Conservation (phyloP, 2,113 vertebrate species). For the Pristiophorus japonicus region DNA sequence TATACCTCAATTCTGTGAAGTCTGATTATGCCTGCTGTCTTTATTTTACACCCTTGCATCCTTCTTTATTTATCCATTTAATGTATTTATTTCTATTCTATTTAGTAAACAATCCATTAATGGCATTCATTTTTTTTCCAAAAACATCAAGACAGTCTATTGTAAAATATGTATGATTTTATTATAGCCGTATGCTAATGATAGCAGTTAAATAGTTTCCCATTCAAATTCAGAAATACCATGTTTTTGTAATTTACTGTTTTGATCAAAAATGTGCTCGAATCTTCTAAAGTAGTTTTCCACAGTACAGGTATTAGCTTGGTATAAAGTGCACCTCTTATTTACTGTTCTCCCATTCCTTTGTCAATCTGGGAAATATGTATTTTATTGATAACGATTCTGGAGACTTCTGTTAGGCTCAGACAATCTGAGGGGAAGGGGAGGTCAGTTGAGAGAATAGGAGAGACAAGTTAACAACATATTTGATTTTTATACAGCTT, state of each 20-base stretch:
- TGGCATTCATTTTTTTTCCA: not conserved
- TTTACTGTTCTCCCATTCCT: not conserved
- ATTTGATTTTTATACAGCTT: slow-evolving; percentile 55
- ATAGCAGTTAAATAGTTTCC: not conserved
- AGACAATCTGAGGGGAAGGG: not conserved
- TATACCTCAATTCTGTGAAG: not conserved
- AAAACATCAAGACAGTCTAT: not conserved
- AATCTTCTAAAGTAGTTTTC: not conserved
- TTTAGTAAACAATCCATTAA: not conserved
- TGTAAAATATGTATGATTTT: not conserved
- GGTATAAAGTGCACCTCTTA: not conserved
- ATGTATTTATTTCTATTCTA: not conserved
- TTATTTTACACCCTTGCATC: not conserved
- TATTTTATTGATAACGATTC: not conserved
- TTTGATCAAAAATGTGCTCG: not conserved
- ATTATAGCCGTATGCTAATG: not conserved
- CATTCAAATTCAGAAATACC: not conserved
- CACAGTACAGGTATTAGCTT: no score
- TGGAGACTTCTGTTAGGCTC: not conserved
- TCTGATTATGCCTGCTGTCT: not conserved
- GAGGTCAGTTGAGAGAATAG: no score
- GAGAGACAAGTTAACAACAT: slow-evolving; percentile 38
- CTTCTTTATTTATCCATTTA: not conserved
- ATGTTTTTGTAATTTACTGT: not conserved
- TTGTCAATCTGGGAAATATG: not conserved